A percentile compares a stretch with the other conserved stretches of the same genome.
Evolutionary conservation across 2,888 invertebrate genomes (phyloP).

Genomic region (Apamea sordens): DNA sequence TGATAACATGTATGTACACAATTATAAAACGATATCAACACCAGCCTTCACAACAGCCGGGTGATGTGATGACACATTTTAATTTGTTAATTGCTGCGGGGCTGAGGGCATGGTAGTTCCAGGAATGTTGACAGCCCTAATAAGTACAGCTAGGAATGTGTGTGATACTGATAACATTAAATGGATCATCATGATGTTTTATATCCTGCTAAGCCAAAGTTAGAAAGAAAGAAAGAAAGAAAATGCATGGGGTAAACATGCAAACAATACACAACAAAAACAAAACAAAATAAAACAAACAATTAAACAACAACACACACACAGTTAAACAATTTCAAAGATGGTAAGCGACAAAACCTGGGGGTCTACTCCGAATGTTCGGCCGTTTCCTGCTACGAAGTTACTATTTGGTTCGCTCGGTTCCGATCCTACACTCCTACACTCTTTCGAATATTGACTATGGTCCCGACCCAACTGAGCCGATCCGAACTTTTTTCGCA

Average conservation of each 20-base stretch:
- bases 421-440: too few relatives aligned
- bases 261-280: too few relatives aligned
- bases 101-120: constrained; percentile 27
- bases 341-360: constrained; percentile 34
- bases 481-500: too few relatives aligned
- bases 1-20: constrained; percentile 55
- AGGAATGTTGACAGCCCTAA: constrained; percentile 23
- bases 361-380: too few relatives aligned
- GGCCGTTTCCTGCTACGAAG: too few relatives aligned
- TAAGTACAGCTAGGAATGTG: constrained; percentile 22
- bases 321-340: not conserved
- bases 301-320: too few relatives aligned
- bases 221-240: too few relatives aligned
- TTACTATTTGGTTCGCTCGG: too few relatives aligned
- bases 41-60: constrained; percentile 7
- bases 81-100: constrained; percentile 46
- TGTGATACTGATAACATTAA: constrained; percentile 17
- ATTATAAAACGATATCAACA: constrained; percentile 54
- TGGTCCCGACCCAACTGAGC: too few relatives aligned
- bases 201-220: constrained; percentile 5
- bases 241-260: too few relatives aligned
- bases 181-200: constrained; percentile 13
- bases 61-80: constrained; percentile 48
- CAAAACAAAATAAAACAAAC: too few relatives aligned
- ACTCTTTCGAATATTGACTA: too few relatives aligned